These are phyloP conservation scores for Drosophila putrida DNA, from an alignment of 2,888 invertebrate species.

Conservation along the genomic window DNA sequence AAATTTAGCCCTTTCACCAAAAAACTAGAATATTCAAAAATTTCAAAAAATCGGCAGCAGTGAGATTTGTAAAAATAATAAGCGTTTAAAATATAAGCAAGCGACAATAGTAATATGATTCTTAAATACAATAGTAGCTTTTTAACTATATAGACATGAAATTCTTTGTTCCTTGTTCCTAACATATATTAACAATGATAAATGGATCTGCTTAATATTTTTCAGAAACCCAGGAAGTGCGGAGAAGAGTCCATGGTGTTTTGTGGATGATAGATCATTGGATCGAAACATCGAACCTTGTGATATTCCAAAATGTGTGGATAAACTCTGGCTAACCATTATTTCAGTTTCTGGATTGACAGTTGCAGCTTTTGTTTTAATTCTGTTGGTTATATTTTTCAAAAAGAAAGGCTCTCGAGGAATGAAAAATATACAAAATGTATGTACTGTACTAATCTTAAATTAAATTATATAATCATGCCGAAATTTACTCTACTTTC, in stretches of 20 bases:
- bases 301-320: slow-evolving; percentile 94
- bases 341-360: slow-evolving; percentile 88
- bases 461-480: neutral
- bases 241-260: slow-evolving; percentile 96
- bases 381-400: slow-evolving; percentile 88
- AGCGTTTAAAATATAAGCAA: no score
- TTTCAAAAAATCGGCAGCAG: no score
- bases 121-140: no score
- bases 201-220: neutral
- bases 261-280: slow-evolving; percentile 89
- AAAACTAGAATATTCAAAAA: no score
- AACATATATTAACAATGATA: no score
- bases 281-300: slow-evolving; percentile 91
- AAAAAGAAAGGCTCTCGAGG: slow-evolving; percentile 81
- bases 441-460: no score
- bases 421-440: slow-evolving; percentile 89
- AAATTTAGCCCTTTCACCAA: no score
- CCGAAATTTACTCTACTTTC: no score
- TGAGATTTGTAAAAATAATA: no score
- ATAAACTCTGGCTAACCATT: slow-evolving; percentile 93
- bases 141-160: neutral
- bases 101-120: no score
- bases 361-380: slow-evolving; percentile 42
- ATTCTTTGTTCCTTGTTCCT: no score
- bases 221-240: slow-evolving; percentile 93